These are phyloP conservation scores for Hydrotaea cyrtoneurina DNA, from an alignment of 2,888 invertebrate species.

Conservation along the genomic window DNA sequence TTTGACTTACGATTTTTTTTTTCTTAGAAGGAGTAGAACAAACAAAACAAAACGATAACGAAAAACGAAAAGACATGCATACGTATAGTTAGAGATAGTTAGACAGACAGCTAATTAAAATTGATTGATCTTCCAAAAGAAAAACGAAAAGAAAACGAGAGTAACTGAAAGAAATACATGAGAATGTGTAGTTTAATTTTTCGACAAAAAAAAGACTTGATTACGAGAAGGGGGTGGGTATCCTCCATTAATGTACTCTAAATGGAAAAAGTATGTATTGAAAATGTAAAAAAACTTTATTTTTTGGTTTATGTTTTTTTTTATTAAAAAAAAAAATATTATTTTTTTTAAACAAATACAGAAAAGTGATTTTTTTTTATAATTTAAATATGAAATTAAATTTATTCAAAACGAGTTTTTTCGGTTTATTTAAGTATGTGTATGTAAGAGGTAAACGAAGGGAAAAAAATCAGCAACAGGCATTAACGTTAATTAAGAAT, in stretches of 20 bases:
- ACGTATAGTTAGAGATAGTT: neutral
- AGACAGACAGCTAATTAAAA: slow-evolving; percentile 39
- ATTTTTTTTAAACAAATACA: slow-evolving; percentile 61
- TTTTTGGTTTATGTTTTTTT: slow-evolving; percentile 68
- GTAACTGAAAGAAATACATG: slow-evolving; percentile 19
- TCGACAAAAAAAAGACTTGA: slow-evolving; percentile 65
- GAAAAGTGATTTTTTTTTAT: slow-evolving; percentile 70
- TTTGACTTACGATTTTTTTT: slow-evolving; percentile 2
- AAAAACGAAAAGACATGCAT: slow-evolving; percentile 50
- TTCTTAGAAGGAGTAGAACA: slow-evolving; percentile 26
- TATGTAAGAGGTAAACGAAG: slow-evolving; percentile 32
- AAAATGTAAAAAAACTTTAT: slow-evolving; percentile 62
- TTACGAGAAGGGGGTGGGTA: slow-evolving; percentile 30
- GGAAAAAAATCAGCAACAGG: slow-evolving; percentile 28
- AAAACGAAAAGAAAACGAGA: slow-evolving; percentile 16
- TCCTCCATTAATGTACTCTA: slow-evolving; percentile 15
- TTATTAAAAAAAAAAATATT: slow-evolving; percentile 4
- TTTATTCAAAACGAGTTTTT: slow-evolving; percentile 53
- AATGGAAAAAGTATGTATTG: slow-evolving; percentile 32
- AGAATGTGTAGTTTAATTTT: slow-evolving; percentile 16
- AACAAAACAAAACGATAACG: slow-evolving; percentile 20
- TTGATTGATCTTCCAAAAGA: slow-evolving; percentile 59
- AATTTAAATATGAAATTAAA: slow-evolving; percentile 42
- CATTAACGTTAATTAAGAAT: slow-evolving; percentile 48
- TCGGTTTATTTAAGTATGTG: slow-evolving; percentile 13